Conservation (phyloP, 1,140 invertebrate species). For the Trichonephila inaurata region DNA sequence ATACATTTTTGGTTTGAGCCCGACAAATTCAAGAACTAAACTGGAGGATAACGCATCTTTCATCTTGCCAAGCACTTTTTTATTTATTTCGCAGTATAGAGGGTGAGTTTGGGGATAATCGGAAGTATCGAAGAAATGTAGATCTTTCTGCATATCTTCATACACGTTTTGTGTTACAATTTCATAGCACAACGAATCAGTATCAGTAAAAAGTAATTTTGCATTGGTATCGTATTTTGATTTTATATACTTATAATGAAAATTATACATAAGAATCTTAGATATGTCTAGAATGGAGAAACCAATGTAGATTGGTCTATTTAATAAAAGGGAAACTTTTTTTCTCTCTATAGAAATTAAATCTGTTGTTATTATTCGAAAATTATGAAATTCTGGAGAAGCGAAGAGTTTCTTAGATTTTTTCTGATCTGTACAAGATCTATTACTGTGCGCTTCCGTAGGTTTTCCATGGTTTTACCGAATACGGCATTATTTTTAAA, state of each 20-base stretch:
- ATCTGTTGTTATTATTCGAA: not conserved
- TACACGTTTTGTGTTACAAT: constrained; percentile 69
- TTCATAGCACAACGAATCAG: not conserved
- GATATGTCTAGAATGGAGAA: constrained; percentile 3
- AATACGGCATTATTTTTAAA: not conserved
- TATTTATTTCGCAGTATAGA: not conserved
- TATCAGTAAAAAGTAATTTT: not conserved
- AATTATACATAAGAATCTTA: constrained; percentile 33
- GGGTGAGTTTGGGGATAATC: constrained; percentile 76
- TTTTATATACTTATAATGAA: constrained; percentile 9
- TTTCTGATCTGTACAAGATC: not conserved
- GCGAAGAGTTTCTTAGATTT: not conserved
- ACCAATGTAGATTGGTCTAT: not conserved
- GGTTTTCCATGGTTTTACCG: not conserved
- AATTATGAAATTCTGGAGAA: not conserved
- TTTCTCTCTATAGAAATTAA: not conserved
- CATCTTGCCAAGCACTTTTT: not conserved
- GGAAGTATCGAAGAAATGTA: constrained; percentile 75
- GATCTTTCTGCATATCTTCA: constrained; percentile 68
- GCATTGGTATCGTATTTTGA: not conserved
- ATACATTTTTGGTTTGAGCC: not conserved
- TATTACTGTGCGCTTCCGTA: not conserved
- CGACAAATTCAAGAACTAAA: not conserved
- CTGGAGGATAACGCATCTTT: constrained; percentile 36
- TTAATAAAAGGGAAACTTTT: constrained; percentile 10